phyloP scores from a whole-genome alignment of 2,888 invertebrate species.

The Pecten maximus region DNA sequence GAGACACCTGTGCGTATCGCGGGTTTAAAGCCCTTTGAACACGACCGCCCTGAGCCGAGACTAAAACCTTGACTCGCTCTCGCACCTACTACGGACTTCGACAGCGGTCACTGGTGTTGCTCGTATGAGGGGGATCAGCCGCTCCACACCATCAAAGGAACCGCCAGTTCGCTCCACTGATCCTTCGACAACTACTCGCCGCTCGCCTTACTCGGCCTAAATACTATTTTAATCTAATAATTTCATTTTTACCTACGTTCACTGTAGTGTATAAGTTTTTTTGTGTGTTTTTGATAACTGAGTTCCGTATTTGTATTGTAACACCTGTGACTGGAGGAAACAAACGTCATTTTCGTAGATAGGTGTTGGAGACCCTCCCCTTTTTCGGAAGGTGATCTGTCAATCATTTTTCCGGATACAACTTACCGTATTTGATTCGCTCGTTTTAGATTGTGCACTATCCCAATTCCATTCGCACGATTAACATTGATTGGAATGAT shows the following conservation, averaged over 20 bases:
- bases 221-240: slow-evolving; percentile 18
- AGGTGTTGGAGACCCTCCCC: slow-evolving; percentile 35
- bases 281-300: slow-evolving; percentile 5
- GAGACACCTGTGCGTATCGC: slow-evolving; percentile 15
- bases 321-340: slow-evolving; percentile 26
- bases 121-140: background rate
- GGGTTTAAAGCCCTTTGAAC: slow-evolving; percentile 32
- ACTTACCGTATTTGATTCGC: slow-evolving; percentile 17
- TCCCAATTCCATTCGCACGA: slow-evolving; percentile 13
- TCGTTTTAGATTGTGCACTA: background rate
- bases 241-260: slow-evolving; percentile 18
- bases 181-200: background rate
- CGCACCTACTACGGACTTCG: background rate
- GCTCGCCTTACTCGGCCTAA: slow-evolving; percentile 22
- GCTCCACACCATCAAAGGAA: slow-evolving; percentile 14
- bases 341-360: slow-evolving; percentile 19
- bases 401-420: slow-evolving; percentile 28
- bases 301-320: slow-evolving; percentile 18
- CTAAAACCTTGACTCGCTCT: background rate
- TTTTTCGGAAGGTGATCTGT: slow-evolving; percentile 4
- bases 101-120: background rate
- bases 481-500: slow-evolving; percentile 16
- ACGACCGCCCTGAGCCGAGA: background rate
- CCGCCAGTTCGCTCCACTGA: background rate
- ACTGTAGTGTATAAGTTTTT: slow-evolving; percentile 25